Conservation (phyloP, 30 jellyfish, hydroid and myxozoan genomes). For the Cassiopea andromeda region DNA sequence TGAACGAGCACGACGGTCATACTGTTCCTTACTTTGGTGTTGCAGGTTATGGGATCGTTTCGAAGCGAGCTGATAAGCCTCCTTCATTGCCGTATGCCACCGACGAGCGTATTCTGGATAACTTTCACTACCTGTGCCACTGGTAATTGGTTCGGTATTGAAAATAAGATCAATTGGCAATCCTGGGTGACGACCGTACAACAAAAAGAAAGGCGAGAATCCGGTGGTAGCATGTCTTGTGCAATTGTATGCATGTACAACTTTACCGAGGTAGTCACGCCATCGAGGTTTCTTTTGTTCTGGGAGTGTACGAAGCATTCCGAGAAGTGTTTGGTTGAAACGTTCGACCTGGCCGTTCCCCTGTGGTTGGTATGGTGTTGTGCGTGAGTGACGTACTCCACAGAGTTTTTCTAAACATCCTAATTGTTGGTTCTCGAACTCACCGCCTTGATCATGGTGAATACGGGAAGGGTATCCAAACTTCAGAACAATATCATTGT, state of each 20-base stretch:
- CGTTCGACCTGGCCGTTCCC: conserved; percentile 31
- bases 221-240: conserved; percentile 10
- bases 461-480: conserved; percentile 35
- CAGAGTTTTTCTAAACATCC: background rate
- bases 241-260: conserved; percentile 24
- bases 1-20: background rate
- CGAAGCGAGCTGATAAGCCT: conserved; percentile 42
- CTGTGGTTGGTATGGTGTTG: conserved; percentile 52
- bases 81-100: conserved; percentile 48
- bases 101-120: conserved; percentile 16
- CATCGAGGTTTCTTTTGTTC: conserved; percentile 34
- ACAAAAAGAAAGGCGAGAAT: conserved; percentile 24
- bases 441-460: conserved; percentile 48
- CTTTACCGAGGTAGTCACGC: background rate
- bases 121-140: background rate
- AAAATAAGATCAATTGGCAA: conserved; percentile 44
- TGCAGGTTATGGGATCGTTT: background rate
- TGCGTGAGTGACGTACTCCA: background rate
- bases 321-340: conserved; percentile 26
- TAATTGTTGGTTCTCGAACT: conserved; percentile 19
- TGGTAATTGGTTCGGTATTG: conserved; percentile 1
- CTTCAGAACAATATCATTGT: conserved; percentile 19
- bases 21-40: conserved; percentile 3
- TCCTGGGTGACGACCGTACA: conserved; percentile 39
- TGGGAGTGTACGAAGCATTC: conserved; percentile 23